Evolutionary conservation across 2,797 vertebrate genomes (phyloP).

Genomic region (Galagoides demidoff): DNA sequence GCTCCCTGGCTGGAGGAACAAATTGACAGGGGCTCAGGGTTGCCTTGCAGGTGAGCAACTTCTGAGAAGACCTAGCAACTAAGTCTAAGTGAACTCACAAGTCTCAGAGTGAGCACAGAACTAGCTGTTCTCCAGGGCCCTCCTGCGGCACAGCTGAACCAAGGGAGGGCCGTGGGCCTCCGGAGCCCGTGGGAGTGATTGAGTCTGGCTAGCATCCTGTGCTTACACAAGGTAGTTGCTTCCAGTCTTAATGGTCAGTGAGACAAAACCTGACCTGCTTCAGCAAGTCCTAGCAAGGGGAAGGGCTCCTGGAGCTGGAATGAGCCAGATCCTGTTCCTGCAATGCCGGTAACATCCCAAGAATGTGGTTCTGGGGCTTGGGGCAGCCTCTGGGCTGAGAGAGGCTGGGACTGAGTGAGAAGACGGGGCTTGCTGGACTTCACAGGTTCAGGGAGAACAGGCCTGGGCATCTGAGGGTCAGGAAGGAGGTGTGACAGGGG

Average conservation of each 20-base stretch:
- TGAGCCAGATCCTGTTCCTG: neutral
- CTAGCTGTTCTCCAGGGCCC: neutral
- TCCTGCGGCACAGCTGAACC: neutral
- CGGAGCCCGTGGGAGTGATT: neutral
- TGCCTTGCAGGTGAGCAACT: neutral
- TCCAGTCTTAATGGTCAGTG: neutral
- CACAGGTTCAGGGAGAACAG: neutral
- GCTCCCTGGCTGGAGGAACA: neutral
- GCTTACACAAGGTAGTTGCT: neutral
- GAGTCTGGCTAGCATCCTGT: neutral
- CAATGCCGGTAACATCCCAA: accelerated
- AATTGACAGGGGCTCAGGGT: neutral
- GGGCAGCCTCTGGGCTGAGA: neutral
- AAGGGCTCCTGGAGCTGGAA: neutral
- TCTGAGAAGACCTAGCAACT: neutral
- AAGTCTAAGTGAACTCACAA: neutral
- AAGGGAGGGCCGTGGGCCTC: neutral
- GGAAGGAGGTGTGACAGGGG: neutral
- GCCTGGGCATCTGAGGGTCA: neutral
- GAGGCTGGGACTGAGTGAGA: neutral
- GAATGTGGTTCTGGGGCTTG: neutral
- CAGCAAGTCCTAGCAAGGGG: neutral
- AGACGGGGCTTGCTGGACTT: neutral
- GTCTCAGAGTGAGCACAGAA: neutral
- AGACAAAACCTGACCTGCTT: neutral